Percentiles rank a stretch among this genome's conserved stretches.
phyloP scores from a whole-genome alignment of 1,140 invertebrate genomes.

The Acromyrmex heyeri region DNA sequence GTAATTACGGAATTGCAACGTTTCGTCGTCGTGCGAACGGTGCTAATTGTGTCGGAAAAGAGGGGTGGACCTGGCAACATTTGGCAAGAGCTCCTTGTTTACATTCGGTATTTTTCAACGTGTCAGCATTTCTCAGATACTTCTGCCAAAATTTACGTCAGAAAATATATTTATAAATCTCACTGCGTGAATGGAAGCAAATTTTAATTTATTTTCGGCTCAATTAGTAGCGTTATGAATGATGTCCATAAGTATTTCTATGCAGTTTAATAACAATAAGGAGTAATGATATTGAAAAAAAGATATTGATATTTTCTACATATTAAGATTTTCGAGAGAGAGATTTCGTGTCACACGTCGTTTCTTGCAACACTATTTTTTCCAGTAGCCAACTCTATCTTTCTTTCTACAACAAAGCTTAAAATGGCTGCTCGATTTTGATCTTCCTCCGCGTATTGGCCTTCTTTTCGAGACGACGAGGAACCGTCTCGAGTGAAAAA shows the following conservation, averaged over 20 bases:
- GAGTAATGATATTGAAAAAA: not conserved
- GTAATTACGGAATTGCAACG: slow-evolving; percentile 64
- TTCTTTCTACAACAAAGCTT: not conserved
- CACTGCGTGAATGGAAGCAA: not conserved
- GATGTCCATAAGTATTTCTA: not conserved
- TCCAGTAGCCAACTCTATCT: not conserved
- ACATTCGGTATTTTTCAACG: slow-evolving; percentile 61
- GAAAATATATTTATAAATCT: not conserved
- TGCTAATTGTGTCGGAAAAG: slow-evolving; percentile 65
- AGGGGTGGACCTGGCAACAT: slow-evolving; percentile 39
- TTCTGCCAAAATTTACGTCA: slow-evolving; percentile 9
- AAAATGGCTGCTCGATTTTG: slow-evolving; percentile 19
- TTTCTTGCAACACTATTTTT: not conserved
- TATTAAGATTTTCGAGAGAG: not conserved
- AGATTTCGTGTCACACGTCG: not conserved
- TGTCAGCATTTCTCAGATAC: slow-evolving; percentile 10
- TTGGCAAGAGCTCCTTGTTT: slow-evolving; percentile 66
- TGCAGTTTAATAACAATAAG: not conserved
- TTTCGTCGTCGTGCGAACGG: slow-evolving; percentile 56
- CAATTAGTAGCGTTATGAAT: not conserved
- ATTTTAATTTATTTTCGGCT: not conserved
- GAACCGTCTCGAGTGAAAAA: not conserved
- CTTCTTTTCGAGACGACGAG: slow-evolving; percentile 16
- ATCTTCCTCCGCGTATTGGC: slow-evolving; percentile 7
- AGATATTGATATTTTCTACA: not conserved